Evolutionary conservation across 2,113 vertebrate species (phyloP).

Genomic region (Eretmochelys imbricata): DNA sequence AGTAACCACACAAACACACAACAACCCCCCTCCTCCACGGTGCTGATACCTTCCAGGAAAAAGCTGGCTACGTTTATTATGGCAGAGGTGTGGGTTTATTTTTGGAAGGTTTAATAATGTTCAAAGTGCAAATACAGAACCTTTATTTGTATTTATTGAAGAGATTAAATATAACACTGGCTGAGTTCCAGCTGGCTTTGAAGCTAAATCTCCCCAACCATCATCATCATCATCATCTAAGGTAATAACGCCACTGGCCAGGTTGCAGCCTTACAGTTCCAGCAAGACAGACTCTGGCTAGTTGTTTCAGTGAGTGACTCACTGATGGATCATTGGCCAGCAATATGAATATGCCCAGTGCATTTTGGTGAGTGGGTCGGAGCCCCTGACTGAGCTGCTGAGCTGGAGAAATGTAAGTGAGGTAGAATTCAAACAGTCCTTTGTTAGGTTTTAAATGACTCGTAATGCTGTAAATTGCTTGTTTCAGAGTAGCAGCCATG

Average conservation of each 20-base stretch:
- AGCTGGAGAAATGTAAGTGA: not conserved
- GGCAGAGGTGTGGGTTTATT: conserved; percentile 66
- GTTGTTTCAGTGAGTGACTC: not conserved
- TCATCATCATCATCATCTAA: not conserved
- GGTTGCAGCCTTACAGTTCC: conserved; percentile 30
- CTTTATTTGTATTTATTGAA: conserved; percentile 68
- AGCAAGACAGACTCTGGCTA: not conserved
- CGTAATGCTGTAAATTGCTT: not conserved
- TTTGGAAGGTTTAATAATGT: conserved; percentile 67
- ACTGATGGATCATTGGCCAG: not conserved
- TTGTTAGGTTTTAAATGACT: not conserved
- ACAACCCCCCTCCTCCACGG: rapidly evolving
- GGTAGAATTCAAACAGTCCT: not conserved
- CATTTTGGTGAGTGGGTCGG: rapidly evolving
- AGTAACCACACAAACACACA: not conserved
- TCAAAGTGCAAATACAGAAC: conserved; percentile 57
- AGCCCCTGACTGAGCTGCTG: not conserved
- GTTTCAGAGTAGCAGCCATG: no score
- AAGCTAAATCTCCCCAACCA: conserved; percentile 24
- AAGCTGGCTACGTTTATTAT: conserved; percentile 51
- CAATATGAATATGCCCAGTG: rapidly evolving
- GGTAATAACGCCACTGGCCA: conserved; percentile 7
- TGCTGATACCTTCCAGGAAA: conserved; percentile 49
- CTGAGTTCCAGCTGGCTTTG: conserved; percentile 49
- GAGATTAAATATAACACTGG: conserved; percentile 76